Base-by-base conservation (phyloP, 2,113 vertebrate genomes). In the Rallus limicola region DNA sequence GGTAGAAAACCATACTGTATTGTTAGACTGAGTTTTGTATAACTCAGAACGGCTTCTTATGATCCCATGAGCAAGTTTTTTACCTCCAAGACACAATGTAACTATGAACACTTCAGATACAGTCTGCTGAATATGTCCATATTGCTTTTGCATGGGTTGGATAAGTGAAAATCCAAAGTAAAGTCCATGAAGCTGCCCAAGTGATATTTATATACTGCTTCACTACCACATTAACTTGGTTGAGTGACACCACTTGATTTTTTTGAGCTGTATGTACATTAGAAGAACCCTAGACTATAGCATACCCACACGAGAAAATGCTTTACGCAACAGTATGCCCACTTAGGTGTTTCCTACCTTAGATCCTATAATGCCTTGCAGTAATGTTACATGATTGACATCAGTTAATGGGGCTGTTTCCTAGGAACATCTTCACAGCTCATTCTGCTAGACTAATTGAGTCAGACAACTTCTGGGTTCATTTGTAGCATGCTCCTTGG, bases 331-430 rank as follows among this genome's bases (percentile, higher is more conserved):
- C 42, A 29, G 13, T 25, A 7, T 44, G 28, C 6, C 10, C 5
- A 0, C 28, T 71, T 1, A 0, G 19, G 1, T 25, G 28, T 36
- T 68, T 63, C 60, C 44, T n/a, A 29, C 53, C 46, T 34, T 24
- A 72, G 50, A 40, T n/a, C 7, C 29, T 75, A 2, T 44, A 81
- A 86, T 3, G 17, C 9, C 7, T 64, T 3, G 0, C 11, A 58
- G 6, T 67, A 69, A 56, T 20, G 18, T 88, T 82, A 11, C 18
- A 13, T 50, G 19, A 16, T 17, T 88, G 58, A 31, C 50, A 77
- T 25, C 8, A 25, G 12, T n/a, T 72, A 80, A 55, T 36, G 23
- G 25, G 3, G 9, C 15, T 62, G 0, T 48, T 87, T 88, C 44
- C 83, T 78, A 14, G 10, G 11, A 62, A 84, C 25, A 33, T 46